Percentiles rank a stretch among this genome's conserved stretches.
Conservation (phyloP, 23 tunicate species). For the Botrylloides violaceus region DNA sequence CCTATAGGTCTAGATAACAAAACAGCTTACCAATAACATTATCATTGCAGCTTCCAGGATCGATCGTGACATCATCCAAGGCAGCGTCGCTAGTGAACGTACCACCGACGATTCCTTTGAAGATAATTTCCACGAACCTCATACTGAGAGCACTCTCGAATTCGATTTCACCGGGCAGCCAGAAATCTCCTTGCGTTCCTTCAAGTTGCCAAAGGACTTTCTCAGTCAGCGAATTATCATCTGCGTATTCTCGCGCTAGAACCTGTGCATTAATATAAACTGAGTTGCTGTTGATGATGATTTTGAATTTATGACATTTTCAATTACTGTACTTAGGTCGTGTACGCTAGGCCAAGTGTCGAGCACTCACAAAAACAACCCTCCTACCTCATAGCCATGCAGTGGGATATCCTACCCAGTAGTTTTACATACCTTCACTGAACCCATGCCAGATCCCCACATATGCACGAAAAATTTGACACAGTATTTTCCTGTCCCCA, state of each 20-base stretch:
- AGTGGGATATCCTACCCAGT: too few species aligned
- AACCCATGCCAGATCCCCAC: slow-evolving; percentile 88
- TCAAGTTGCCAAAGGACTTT: slow-evolving; percentile 18
- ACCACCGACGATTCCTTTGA: slow-evolving; percentile 70
- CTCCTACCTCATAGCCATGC: too few species aligned
- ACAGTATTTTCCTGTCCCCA: slow-evolving; percentile 56
- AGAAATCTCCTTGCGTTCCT: slow-evolving; percentile 67
- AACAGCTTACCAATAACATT: too few species aligned
- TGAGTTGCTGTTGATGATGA: too few species aligned
- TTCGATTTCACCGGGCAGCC: slow-evolving; percentile 37
- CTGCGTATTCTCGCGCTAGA: slow-evolving; percentile 41
- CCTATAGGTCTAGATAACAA: too few species aligned
- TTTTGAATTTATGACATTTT: too few species aligned
- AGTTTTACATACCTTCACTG: slow-evolving; percentile 29
- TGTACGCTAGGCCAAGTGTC: too few species aligned
- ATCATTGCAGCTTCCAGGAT: slow-evolving; percentile 20
- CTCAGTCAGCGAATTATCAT: background rate
- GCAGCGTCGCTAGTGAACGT: slow-evolving; percentile 93
- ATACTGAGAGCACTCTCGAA: slow-evolving; percentile 29
- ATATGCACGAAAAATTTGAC: slow-evolving; percentile 60
- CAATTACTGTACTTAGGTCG: too few species aligned
- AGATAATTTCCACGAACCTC: slow-evolving; percentile 35
- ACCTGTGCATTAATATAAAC: slow-evolving; percentile 47
- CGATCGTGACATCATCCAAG: slow-evolving; percentile 53
- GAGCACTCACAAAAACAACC: too few species aligned